Percentiles rank a stretch among this genome's conserved stretches.
These are phyloP conservation scores for Dendroctonus valens DNA, from an alignment of 1,140 invertebrate genomes.

Conservation along the genomic window DNA sequence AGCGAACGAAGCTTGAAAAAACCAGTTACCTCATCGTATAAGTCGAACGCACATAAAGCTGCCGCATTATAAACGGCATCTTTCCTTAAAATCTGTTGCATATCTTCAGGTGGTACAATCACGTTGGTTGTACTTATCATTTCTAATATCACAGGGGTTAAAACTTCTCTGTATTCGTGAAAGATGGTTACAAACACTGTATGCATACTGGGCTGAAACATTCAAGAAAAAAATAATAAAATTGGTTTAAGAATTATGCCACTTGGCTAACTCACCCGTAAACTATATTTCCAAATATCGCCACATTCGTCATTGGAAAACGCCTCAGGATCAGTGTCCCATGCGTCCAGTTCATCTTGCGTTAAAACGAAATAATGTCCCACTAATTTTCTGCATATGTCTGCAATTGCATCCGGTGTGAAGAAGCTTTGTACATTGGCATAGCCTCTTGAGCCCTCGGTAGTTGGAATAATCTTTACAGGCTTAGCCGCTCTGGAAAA, in stretches of 20 bases:
- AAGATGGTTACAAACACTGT: slow-evolving; percentile 81
- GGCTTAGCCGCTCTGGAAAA: too few relatives aligned
- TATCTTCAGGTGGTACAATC: slow-evolving; percentile 66
- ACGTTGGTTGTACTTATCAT: slow-evolving; percentile 65
- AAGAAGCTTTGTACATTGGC: slow-evolving; percentile 73
- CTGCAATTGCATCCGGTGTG: slow-evolving; percentile 63
- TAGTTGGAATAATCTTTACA: too few relatives aligned
- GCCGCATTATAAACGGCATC: slow-evolving; percentile 96
- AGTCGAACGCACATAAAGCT: slow-evolving; percentile 83
- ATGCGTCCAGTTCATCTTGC: slow-evolving; percentile 78
- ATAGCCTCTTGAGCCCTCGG: slow-evolving; percentile 54
- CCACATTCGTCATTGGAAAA: slow-evolving; percentile 85
- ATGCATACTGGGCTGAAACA: slow-evolving; percentile 77
- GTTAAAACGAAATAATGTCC: slow-evolving; percentile 87
- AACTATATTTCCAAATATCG: slow-evolving; percentile 88
- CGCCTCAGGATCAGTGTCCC: slow-evolving; percentile 87
- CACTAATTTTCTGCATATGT: slow-evolving; percentile 81
- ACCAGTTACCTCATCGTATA: slow-evolving; percentile 81
- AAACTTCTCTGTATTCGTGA: slow-evolving; percentile 69
- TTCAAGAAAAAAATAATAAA: neutral
- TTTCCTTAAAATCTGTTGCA: slow-evolving; percentile 78
- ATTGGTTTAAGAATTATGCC: neutral
- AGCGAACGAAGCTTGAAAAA: neutral
- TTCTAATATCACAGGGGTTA: slow-evolving; percentile 73
- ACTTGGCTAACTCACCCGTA: slow-evolving; percentile 63